A percentile compares a stretch with the other conserved stretches of the same genome.
phyloP scores from a whole-genome alignment of 2,888 invertebrate genomes.

The Tupiocoris notatus region DNA sequence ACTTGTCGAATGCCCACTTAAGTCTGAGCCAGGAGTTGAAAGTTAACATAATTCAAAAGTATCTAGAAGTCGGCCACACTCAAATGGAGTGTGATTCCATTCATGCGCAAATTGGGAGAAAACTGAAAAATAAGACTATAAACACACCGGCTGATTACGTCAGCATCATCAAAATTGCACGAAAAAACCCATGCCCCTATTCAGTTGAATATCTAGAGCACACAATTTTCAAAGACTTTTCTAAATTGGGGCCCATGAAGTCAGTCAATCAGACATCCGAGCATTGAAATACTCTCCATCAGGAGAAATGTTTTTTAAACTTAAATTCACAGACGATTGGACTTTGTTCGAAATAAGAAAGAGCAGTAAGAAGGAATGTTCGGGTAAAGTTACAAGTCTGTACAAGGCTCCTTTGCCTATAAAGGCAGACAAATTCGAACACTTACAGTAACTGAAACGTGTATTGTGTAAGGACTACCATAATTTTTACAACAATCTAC shows the following conservation, averaged over 20 bases:
- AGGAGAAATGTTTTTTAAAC: slow-evolving; percentile 3
- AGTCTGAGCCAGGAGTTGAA: slow-evolving; percentile 44
- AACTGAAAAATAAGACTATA: not conserved
- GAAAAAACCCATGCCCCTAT: not conserved
- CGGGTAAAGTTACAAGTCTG: not conserved
- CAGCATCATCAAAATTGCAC: not conserved
- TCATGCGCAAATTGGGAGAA: not conserved
- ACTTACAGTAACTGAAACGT: slow-evolving; percentile 18
- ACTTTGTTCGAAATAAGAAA: slow-evolving; percentile 4
- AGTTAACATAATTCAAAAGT: slow-evolving; percentile 51
- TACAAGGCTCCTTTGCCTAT: slow-evolving; percentile 11
- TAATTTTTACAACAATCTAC: slow-evolving; percentile 11
- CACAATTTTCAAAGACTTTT: not conserved
- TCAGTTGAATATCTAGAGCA: not conserved
- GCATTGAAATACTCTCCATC: slow-evolving; percentile 13
- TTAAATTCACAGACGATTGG: slow-evolving; percentile 7
- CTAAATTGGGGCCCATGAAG: not conserved
- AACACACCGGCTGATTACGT: not conserved
- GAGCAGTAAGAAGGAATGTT: not conserved
- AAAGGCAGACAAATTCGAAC: slow-evolving; percentile 10
- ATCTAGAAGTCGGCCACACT: slow-evolving; percentile 25
- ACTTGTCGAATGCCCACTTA: slow-evolving; percentile 39
- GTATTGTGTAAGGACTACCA: slow-evolving; percentile 12
- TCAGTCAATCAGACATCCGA: not conserved
- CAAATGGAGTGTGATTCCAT: slow-evolving; percentile 20